Evolutionary conservation across 2,888 invertebrate genomes (phyloP).

Genomic region (Clivina fossor): DNA sequence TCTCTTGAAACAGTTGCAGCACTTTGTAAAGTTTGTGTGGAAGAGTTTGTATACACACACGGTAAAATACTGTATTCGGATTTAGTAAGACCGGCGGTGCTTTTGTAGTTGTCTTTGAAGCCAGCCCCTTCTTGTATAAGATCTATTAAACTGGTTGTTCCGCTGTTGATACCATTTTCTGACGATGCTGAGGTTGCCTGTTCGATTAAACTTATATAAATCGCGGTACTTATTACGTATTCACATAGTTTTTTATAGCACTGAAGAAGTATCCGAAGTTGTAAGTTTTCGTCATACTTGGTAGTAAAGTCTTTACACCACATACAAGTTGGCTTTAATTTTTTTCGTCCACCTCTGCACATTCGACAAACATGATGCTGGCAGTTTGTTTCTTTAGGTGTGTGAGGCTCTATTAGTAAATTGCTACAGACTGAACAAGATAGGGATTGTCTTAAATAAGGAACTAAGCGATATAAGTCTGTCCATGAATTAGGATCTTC

Average conservation of each 20-base stretch:
- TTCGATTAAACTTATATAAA: conserved; percentile 64
- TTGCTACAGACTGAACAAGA: conserved; percentile 89
- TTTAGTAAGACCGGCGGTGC: conserved; percentile 71
- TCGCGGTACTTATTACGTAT: conserved; percentile 73
- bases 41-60: conserved; percentile 70
- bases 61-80: conserved; percentile 74
- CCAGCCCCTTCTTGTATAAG: conserved; percentile 79
- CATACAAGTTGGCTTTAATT: conserved; percentile 79
- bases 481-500: conserved; percentile 73
- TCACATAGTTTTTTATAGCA: conserved; percentile 89
- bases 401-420: conserved; percentile 78
- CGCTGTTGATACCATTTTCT: conserved; percentile 56
- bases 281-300: conserved; percentile 79
- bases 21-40: conserved; percentile 54
- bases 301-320: conserved; percentile 86
- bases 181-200: conserved; percentile 58
- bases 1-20: conserved; percentile 35
- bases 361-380: conserved; percentile 86
- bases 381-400: conserved; percentile 76
- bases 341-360: conserved; percentile 83
- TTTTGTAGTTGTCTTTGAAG: conserved; percentile 75
- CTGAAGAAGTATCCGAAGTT: conserved; percentile 77
- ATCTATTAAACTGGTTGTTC: conserved; percentile 66
- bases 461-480: conserved; percentile 80
- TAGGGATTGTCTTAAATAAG: conserved; percentile 81